These are phyloP conservation scores for Lithophane ornitopus DNA, from an alignment of 2,888 invertebrate species.

Conservation along the genomic window DNA sequence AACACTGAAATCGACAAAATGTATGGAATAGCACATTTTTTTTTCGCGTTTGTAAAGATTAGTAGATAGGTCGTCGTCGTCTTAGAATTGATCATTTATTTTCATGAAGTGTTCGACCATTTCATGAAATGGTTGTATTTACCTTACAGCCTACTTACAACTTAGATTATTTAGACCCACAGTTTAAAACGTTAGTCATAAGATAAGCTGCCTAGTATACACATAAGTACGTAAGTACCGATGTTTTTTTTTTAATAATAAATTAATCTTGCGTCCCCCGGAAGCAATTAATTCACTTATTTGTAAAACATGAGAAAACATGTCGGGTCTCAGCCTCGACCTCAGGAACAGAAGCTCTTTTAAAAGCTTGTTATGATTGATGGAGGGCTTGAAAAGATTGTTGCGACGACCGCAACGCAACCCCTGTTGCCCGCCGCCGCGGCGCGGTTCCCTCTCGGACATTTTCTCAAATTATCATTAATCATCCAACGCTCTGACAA, in stretches of 20 bases:
- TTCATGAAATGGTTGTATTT: no score
- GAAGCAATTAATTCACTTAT: slow-evolving; percentile 56
- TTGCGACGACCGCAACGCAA: slow-evolving; percentile 33
- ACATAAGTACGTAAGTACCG: not conserved
- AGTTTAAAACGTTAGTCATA: not conserved
- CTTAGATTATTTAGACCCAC: no score
- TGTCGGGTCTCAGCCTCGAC: slow-evolving; percentile 44
- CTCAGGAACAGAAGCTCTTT: slow-evolving; percentile 63
- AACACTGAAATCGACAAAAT: no score
- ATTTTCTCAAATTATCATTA: slow-evolving; percentile 70
- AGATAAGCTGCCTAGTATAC: not conserved
- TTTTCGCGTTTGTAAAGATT: no score
- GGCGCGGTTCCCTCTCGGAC: slow-evolving; percentile 52
- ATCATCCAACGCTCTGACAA: slow-evolving; percentile 73
- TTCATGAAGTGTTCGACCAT: no score
- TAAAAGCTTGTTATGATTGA: slow-evolving; percentile 75
- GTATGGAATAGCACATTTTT: no score
- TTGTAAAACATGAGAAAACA: slow-evolving; percentile 67
- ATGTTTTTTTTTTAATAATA: not conserved
- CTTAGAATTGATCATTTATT: no score
- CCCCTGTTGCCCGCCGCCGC: slow-evolving; percentile 8
- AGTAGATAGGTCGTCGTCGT: no score
- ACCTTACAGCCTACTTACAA: no score
- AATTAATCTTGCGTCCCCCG: not conserved
- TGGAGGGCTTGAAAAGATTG: slow-evolving; percentile 69